A percentile compares a stretch with the other conserved stretches of the same genome.
phyloP scores from a whole-genome alignment of 2,888 invertebrate species.

The Philaethria dido region DNA sequence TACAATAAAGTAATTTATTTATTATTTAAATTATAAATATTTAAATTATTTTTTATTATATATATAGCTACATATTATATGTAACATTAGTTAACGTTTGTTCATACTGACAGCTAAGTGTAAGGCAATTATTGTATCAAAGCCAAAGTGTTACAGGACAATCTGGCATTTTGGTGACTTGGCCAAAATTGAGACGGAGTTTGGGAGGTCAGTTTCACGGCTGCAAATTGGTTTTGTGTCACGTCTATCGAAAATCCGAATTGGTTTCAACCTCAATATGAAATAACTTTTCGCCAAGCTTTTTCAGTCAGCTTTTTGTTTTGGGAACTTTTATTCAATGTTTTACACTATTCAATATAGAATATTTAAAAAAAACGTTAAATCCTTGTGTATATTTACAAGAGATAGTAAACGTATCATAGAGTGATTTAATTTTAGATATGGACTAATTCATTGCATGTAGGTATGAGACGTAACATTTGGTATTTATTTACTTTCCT shows the following conservation, averaged over 20 bases:
- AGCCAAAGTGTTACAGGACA: constrained; percentile 15
- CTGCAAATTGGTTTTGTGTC: constrained; percentile 49
- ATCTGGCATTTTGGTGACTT: constrained; percentile 20
- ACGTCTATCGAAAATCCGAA: constrained; percentile 66
- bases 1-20: too few species aligned
- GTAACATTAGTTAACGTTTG: background rate
- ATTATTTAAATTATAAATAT: too few species aligned
- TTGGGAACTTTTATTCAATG: constrained; percentile 15
- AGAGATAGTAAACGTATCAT: background rate
- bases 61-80: background rate
- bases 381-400: background rate
- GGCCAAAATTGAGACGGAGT: constrained; percentile 41
- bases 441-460: too few species aligned
- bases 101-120: background rate
- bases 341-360: constrained; percentile 5
- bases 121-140: constrained; percentile 1
- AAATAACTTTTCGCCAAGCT: constrained; percentile 46
- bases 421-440: background rate
- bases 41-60: too few species aligned
- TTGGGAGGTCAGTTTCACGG: constrained; percentile 44
- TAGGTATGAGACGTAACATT: too few species aligned
- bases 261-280: constrained; percentile 74
- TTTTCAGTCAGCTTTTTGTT: constrained; percentile 28
- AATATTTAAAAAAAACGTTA: background rate
- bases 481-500: constrained; percentile 66